Evolutionary conservation across 2,797 vertebrate species (phyloP).

Genomic region (Gadopsis marmoratus): DNA sequence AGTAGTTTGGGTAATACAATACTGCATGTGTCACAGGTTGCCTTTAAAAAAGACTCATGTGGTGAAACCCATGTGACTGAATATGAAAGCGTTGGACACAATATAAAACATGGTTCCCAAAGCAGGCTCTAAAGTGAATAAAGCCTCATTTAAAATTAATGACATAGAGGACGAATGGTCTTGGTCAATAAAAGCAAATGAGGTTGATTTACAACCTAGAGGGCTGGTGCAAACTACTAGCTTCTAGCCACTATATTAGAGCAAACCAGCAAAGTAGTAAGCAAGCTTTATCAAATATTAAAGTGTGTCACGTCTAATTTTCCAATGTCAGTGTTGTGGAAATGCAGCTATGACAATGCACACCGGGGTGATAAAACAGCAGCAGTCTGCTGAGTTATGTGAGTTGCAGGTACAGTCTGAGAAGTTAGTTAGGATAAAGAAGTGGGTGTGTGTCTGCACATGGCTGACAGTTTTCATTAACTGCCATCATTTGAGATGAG

Average conservation of each 20-base stretch:
- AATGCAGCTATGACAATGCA: constrained; percentile 51
- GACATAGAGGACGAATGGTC: constrained; percentile 73
- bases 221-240: constrained; percentile 33
- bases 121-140: constrained; percentile 63
- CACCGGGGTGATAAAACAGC: constrained; percentile 46
- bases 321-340: constrained; percentile 38
- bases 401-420: constrained; percentile 23
- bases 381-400: constrained; percentile 27
- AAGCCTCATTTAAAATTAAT: constrained; percentile 80
- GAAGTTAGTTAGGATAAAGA: constrained; percentile 24
- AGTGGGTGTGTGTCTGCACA: constrained; percentile 17
- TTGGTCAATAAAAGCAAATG: constrained; percentile 73
- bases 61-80: constrained; percentile 45
- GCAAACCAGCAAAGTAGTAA: constrained; percentile 44
- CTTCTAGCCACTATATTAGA: constrained; percentile 55
- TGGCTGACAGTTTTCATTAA: constrained; percentile 61
- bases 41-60: constrained; percentile 65
- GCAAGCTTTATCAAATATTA: constrained; percentile 77
- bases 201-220: constrained; percentile 67
- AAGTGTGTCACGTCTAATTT: constrained; percentile 63
- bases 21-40: constrained; percentile 35
- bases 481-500: constrained; percentile 40
- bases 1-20: constrained; percentile 57
- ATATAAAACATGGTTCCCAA: constrained; percentile 67
- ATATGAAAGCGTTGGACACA: constrained; percentile 59